Conservation (phyloP, 1,140 invertebrate species). For the Oncopodura yosiiana region DNA sequence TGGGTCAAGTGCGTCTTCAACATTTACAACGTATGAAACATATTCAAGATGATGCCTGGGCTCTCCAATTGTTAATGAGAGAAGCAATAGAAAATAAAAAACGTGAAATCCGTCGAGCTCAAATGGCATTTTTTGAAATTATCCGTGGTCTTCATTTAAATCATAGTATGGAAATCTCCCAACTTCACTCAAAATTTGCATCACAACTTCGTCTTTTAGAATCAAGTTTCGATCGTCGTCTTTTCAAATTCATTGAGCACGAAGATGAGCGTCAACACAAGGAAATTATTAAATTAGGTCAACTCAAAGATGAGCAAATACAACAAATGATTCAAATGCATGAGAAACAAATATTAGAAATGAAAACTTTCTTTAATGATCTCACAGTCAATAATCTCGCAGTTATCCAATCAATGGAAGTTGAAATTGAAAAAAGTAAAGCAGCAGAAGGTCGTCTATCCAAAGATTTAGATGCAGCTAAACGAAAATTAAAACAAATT, state of each 20-base stretch:
- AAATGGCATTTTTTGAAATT: constrained; percentile 8
- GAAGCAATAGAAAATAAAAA: constrained; percentile 3
- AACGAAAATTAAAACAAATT: constrained; percentile 3
- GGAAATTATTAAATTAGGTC: neutral
- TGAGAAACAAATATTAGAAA: neutral
- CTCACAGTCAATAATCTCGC: constrained; percentile 3
- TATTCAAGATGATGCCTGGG: constrained; percentile 14
- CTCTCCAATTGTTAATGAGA: constrained; percentile 8
- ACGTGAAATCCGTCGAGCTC: constrained; percentile 12
- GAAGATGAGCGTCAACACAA: neutral
- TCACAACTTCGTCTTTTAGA: constrained; percentile 4
- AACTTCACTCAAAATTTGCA: constrained; percentile 1
- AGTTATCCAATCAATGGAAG: constrained; percentile 1
- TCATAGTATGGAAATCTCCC: constrained; percentile 1
- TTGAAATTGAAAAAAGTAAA: constrained; percentile 3
- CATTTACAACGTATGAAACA: constrained; percentile 7
- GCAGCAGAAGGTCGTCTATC: neutral
- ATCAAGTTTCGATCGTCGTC: neutral
- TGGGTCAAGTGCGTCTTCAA: constrained; percentile 10
- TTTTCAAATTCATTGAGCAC: neutral
- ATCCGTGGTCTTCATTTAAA: constrained; percentile 7
- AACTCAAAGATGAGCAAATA: neutral
- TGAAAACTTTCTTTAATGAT: constrained; percentile 16
- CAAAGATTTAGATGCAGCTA: neutral
- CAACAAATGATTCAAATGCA: neutral